These are phyloP conservation scores for Berghia stephanieae DNA, from an alignment of 1,140 invertebrate genomes.

Conservation along the genomic window DNA sequence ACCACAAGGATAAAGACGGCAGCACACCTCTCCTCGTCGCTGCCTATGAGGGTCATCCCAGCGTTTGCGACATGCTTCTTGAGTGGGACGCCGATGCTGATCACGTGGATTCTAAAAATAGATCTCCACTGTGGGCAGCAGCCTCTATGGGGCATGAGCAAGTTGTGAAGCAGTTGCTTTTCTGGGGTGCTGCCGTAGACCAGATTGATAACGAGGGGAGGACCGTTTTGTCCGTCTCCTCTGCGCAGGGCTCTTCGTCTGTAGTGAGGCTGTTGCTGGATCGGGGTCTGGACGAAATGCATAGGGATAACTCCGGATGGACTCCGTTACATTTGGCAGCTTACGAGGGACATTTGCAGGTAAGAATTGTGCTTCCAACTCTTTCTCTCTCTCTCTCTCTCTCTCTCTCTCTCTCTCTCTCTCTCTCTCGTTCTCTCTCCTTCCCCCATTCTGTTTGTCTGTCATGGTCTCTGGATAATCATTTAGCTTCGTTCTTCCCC, in stretches of 20 bases:
- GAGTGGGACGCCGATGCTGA: conserved; percentile 89
- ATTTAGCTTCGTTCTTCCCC: neutral
- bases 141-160: conserved; percentile 86
- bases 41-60: conserved; percentile 71
- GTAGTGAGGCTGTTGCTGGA: conserved; percentile 89
- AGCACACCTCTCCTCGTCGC: conserved; percentile 92
- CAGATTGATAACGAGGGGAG: conserved; percentile 90
- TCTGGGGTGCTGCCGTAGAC: conserved; percentile 90
- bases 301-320: conserved; percentile 80
- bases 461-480: neutral
- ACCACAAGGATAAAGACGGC: conserved; percentile 91
- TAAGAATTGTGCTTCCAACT: conserved; percentile 69
- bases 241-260: conserved; percentile 83
- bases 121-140: conserved; percentile 81
- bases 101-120: conserved; percentile 80
- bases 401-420: conserved; percentile 13
- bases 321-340: conserved; percentile 91
- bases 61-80: conserved; percentile 84
- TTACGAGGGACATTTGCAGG: conserved; percentile 91
- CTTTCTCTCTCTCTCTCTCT: neutral
- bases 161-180: conserved; percentile 82
- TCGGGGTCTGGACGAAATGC: conserved; percentile 77
- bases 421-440: neutral
- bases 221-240: conserved; percentile 81
- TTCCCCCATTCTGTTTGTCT: neutral